A percentile compares a stretch with the other conserved stretches of the same genome.
Evolutionary conservation across 2,888 invertebrate genomes (phyloP).

Genomic region (Bhutanitis thaidina): DNA sequence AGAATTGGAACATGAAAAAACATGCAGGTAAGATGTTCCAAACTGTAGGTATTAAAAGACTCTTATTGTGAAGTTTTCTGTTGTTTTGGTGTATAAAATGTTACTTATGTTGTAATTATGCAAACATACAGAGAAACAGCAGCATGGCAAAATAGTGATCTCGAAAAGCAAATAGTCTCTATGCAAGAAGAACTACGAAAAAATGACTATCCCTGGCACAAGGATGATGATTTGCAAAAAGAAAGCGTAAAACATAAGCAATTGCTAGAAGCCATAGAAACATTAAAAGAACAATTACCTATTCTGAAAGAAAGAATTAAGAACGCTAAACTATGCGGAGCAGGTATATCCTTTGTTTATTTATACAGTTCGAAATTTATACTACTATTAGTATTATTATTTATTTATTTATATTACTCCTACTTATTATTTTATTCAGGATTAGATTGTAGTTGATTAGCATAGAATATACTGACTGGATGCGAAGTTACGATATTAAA

Average conservation of each 20-base stretch:
- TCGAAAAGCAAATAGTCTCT: conserved; percentile 66
- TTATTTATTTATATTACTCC: too few species aligned
- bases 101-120: too few species aligned
- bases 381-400: too few species aligned
- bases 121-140: conserved; percentile 72
- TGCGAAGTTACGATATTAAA: too few species aligned
- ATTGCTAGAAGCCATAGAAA: conserved; percentile 60
- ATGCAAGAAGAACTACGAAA: conserved; percentile 68
- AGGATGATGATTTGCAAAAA: conserved; percentile 58
- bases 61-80: too few species aligned
- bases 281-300: conserved; percentile 58
- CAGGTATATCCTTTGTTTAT: conserved; percentile 39
- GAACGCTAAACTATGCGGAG: conserved; percentile 69
- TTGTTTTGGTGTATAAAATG: too few species aligned
- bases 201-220: conserved; percentile 61
- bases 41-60: too few species aligned
- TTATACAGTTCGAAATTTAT: too few species aligned
- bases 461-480: too few species aligned
- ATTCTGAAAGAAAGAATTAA: conserved; percentile 65
- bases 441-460: too few species aligned
- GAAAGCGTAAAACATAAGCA: conserved; percentile 61
- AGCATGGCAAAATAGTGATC: conserved; percentile 68
- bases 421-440: too few species aligned
- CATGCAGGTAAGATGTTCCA: conserved; percentile 64
- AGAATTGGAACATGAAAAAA: conserved; percentile 72